Conservation (phyloP, 2,113 vertebrate genomes). For the Corapipo altera region DNA sequence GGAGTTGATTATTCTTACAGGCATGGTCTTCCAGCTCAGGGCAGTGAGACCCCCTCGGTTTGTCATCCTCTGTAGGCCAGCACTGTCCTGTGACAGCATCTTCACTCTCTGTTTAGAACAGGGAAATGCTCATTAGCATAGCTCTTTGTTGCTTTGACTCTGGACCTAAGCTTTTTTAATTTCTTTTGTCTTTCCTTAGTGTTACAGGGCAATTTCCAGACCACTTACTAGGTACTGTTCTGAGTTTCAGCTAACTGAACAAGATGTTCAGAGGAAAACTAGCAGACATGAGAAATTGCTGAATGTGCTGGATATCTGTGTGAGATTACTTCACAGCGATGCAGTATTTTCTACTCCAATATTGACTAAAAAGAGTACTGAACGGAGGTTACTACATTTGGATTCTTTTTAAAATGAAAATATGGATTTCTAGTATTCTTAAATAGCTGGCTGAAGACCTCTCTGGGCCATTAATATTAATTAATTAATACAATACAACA, state of each 20-base stretch:
- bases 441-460: background rate
- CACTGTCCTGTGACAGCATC: background rate
- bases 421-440: background rate
- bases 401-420: background rate
- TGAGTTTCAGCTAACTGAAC: background rate
- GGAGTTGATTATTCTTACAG: background rate
- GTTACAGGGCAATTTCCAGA: background rate
- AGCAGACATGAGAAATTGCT: background rate
- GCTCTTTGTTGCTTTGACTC: background rate
- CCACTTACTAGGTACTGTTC: background rate
- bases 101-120: background rate
- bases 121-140: background rate
- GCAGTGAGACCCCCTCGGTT: background rate
- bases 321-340: background rate
- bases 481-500: background rate
- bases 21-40: background rate
- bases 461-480: background rate
- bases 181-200: background rate
- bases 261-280: background rate
- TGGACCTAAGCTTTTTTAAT: background rate
- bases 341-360: background rate
- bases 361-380: background rate
- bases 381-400: background rate
- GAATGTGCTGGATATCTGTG: background rate
- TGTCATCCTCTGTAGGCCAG: background rate